Evolutionary conservation across 2,797 vertebrate genomes (phyloP).

Genomic region (Limnodromus scolopaceus): DNA sequence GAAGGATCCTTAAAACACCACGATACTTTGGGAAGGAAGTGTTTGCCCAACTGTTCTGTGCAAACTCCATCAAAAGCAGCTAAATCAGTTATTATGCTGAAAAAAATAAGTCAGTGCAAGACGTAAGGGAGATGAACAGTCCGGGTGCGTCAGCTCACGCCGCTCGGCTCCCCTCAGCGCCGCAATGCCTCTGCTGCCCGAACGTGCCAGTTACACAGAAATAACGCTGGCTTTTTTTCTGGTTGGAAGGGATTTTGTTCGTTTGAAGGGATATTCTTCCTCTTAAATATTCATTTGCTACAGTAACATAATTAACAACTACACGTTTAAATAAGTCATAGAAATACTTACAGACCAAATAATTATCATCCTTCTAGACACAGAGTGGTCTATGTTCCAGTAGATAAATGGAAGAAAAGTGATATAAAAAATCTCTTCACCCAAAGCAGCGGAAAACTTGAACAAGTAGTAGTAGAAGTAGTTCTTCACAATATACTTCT

Average conservation of each 20-base stretch:
- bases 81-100: background rate
- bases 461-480: constrained; percentile 90
- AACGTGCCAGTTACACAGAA: fast-evolving
- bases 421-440: constrained; percentile 95
- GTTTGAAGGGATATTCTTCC: background rate
- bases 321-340: background rate
- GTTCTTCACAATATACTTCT: constrained; percentile 89
- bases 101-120: background rate
- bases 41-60: background rate
- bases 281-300: background rate
- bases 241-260: background rate
- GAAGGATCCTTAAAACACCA: background rate
- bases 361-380: constrained; percentile 90
- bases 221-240: background rate
- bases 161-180: background rate
- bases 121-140: background rate
- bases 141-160: background rate
- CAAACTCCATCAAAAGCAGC: background rate
- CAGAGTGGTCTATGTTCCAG: constrained; percentile 92
- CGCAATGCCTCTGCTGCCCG: background rate
- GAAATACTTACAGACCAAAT: constrained; percentile 90
- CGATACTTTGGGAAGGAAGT: background rate
- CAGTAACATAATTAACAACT: background rate
- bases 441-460: constrained; percentile 88
- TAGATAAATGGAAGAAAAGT: constrained; percentile 91